phyloP scores from a whole-genome alignment of 1,140 invertebrate species.

The Augochlora pura region DNA sequence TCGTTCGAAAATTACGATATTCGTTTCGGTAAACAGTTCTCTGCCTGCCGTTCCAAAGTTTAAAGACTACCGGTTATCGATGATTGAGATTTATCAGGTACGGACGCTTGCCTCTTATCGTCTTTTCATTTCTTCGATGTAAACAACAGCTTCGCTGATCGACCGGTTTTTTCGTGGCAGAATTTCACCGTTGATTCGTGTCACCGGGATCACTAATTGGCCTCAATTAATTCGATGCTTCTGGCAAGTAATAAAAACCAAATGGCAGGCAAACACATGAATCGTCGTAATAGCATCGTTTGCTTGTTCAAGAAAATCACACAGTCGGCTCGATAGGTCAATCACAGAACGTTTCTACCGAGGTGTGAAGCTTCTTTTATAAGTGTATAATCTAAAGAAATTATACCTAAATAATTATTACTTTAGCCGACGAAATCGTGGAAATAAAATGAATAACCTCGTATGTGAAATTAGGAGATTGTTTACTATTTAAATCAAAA shows the following conservation, averaged over 20 bases:
- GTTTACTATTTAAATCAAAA: too few relatives aligned
- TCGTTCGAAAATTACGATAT: neutral
- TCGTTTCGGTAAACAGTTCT: neutral
- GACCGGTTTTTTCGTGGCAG: too few relatives aligned
- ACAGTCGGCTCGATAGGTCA: neutral
- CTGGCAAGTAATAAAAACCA: neutral
- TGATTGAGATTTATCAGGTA: neutral
- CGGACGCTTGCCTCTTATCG: neutral
- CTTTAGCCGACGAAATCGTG: too few relatives aligned
- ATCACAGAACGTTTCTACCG: neutral
- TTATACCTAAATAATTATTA: too few relatives aligned
- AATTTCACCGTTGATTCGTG: too few relatives aligned
- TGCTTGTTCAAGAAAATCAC: neutral
- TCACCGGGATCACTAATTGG: neutral
- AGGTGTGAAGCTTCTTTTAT: too few relatives aligned
- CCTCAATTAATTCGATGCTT: neutral
- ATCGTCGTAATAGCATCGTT: neutral
- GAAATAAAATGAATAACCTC: too few relatives aligned
- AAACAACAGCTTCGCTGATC: neutral
- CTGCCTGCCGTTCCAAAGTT: neutral
- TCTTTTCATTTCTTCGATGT: neutral
- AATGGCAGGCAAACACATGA: neutral
- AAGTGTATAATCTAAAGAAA: too few relatives aligned
- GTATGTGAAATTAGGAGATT: too few relatives aligned
- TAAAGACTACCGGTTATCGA: neutral